Percentiles rank a stretch among this genome's conserved stretches.
Conservation (phyloP, 2,797 vertebrate genomes). For the Geotrypetes seraphini region DNA sequence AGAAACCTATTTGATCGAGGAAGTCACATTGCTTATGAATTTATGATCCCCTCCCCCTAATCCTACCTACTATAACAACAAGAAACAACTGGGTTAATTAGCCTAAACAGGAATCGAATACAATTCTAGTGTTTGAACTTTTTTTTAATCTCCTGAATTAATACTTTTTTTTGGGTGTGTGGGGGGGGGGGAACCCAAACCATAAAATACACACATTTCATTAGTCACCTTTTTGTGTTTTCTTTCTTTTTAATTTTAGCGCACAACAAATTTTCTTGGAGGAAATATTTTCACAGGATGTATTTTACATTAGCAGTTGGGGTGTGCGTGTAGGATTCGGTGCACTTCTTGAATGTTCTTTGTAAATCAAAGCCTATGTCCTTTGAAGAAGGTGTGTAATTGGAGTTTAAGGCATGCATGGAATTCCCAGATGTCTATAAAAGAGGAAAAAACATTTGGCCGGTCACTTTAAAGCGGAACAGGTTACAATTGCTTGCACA, state of each 20-base stretch:
- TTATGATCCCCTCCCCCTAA: too few species aligned
- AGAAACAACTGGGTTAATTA: too few species aligned
- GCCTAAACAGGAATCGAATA: too few species aligned
- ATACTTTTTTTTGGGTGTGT: too few species aligned
- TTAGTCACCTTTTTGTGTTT: too few species aligned
- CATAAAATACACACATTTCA: too few species aligned
- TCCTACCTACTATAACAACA: too few species aligned
- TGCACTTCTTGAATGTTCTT: slow-evolving; percentile 53
- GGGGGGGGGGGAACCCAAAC: too few species aligned
- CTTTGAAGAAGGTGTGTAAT: slow-evolving; percentile 96
- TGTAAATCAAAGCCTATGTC: slow-evolving; percentile 71
- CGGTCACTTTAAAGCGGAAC: slow-evolving; percentile 79
- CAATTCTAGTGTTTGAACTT: too few species aligned
- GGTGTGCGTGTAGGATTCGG: slow-evolving; percentile 54
- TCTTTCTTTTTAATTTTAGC: slow-evolving; percentile 7
- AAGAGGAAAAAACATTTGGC: slow-evolving; percentile 74
- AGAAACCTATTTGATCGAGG: too few species aligned
- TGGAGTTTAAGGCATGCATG: slow-evolving; percentile 85
- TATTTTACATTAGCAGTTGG: slow-evolving; percentile 44
- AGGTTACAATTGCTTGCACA: slow-evolving; percentile 61
- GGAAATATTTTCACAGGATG: slow-evolving; percentile 27
- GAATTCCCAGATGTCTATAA: slow-evolving; percentile 98
- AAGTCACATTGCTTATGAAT: too few species aligned
- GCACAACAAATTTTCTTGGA: slow-evolving; percentile 8
- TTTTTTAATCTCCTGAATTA: too few species aligned